These are phyloP conservation scores for Schlechtendalia chinensis DNA, from an alignment of 1,140 invertebrate genomes.

Conservation along the genomic window DNA sequence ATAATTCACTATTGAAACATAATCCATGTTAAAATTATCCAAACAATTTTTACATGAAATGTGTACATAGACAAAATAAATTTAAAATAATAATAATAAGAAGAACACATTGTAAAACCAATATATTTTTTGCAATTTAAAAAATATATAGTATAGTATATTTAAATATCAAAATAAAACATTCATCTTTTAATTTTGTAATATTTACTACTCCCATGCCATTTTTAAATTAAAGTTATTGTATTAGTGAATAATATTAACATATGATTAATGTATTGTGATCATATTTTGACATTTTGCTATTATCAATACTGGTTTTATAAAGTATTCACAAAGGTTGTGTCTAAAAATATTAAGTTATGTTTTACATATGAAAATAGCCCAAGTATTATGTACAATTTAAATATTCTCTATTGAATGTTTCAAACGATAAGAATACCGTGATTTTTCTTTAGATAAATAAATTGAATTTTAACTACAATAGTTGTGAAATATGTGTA, in stretches of 20 bases:
- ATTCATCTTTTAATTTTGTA: no score
- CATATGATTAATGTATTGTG: conserved; percentile 3
- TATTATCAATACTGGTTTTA: not conserved
- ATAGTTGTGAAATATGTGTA: not conserved
- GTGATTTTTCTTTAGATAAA: not conserved
- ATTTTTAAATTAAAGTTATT: not conserved
- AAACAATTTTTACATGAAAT: no score
- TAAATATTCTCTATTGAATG: not conserved
- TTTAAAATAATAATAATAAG: no score
- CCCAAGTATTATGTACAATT: not conserved
- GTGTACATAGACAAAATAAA: no score
- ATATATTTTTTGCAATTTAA: no score
- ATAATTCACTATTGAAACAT: no score
- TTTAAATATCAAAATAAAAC: no score
- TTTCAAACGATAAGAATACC: not conserved
- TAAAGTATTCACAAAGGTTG: not conserved
- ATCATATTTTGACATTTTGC: not conserved
- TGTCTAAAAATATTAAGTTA: conserved; percentile 9
- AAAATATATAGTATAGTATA: no score
- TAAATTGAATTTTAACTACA: not conserved
- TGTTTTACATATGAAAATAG: conserved; percentile 2
- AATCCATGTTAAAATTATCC: no score
- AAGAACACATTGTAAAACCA: no score
- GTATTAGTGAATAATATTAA: not conserved
- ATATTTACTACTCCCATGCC: no score